phyloP scores from a whole-genome alignment of 2,113 vertebrate genomes.

The Asarcornis scutulata region DNA sequence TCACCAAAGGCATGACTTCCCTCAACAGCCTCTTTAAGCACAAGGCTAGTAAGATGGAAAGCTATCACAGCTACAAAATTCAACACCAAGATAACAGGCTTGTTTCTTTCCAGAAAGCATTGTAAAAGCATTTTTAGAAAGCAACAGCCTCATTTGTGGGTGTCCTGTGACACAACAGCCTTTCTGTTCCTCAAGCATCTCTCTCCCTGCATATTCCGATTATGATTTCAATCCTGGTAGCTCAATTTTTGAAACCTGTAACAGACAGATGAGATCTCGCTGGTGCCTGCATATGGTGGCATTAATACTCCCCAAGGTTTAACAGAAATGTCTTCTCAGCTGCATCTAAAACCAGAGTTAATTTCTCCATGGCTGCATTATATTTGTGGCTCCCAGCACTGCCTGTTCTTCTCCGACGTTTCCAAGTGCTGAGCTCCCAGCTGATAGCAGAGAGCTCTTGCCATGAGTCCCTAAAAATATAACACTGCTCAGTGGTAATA shows the following conservation, averaged over 20 bases:
- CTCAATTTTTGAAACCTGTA: neutral
- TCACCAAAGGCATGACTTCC: neutral
- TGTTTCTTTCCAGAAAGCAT: neutral
- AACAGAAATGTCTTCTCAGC: neutral
- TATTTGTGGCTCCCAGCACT: conserved; percentile 29
- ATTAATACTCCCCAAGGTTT: neutral
- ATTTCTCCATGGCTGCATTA: neutral
- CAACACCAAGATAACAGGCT: neutral
- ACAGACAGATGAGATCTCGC: neutral
- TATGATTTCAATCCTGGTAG: neutral
- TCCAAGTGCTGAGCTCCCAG: conserved; percentile 36
- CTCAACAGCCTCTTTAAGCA: neutral
- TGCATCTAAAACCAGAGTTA: neutral
- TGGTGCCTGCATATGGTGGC: neutral
- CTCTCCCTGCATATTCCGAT: neutral
- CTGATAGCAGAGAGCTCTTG: conserved; percentile 43
- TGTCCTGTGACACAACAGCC: neutral
- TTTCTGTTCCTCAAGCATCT: neutral
- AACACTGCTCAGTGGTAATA: conserved; percentile 22
- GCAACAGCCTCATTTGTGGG: neutral
- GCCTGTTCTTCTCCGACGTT: conserved; percentile 15
- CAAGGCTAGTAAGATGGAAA: neutral
- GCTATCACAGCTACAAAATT: neutral
- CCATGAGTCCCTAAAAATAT: conserved; percentile 59
- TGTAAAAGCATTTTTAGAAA: neutral